Conservation (phyloP, 1,140 invertebrate species). For the Listronotus bonariensis region DNA sequence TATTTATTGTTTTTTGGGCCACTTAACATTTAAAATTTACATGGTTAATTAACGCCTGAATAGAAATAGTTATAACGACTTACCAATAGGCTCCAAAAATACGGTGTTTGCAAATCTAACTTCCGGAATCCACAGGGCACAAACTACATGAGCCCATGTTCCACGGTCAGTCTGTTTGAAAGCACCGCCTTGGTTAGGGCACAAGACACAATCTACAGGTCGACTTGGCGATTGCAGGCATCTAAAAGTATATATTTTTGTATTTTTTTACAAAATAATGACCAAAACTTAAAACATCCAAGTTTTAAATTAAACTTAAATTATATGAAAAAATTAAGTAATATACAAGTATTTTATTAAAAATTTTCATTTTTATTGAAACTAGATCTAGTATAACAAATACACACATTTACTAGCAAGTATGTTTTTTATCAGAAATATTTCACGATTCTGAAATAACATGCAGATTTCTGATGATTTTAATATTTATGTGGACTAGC, state of each 20-base stretch:
- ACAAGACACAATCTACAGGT: conserved; percentile 95
- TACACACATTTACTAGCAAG: too few species aligned
- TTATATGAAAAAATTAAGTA: not conserved
- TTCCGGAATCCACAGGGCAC: conserved; percentile 98
- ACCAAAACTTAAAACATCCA: too few species aligned
- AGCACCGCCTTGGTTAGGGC: conserved; percentile 97
- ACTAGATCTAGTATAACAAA: too few species aligned
- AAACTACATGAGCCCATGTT: conserved; percentile 98
- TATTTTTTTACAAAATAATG: too few species aligned
- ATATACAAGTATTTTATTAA: too few species aligned
- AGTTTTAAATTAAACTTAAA: not conserved
- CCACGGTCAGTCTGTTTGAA: conserved; percentile 98
- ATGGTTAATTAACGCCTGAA: not conserved
- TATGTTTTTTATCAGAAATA: too few species aligned
- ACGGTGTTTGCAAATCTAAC: conserved; percentile 97
- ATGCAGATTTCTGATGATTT: too few species aligned
- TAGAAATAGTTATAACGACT: conserved; percentile 1
- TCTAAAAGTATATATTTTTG: conserved; percentile 28
- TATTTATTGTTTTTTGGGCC: too few species aligned
- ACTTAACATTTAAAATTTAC: too few species aligned
- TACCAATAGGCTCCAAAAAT: conserved; percentile 91
- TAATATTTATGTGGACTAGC: too few species aligned
- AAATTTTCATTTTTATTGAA: too few species aligned
- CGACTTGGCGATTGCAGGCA: conserved; percentile 95
- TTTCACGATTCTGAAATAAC: too few species aligned